A percentile compares a stretch with the other conserved stretches of the same genome.
Evolutionary conservation across 2,888 invertebrate genomes (phyloP).

Genomic region (Spodoptera picta): DNA sequence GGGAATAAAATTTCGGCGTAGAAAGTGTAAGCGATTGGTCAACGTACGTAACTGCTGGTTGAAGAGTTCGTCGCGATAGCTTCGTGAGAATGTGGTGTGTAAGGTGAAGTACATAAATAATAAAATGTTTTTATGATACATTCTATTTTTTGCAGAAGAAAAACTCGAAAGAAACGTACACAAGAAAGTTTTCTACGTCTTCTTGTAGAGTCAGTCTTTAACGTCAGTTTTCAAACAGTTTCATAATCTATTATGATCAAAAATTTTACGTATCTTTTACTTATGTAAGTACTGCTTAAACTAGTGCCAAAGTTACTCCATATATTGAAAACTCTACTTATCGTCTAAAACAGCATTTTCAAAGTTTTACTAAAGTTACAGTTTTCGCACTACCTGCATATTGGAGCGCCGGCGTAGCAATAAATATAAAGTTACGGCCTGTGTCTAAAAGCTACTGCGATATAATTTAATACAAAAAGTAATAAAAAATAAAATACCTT

Average conservation of each 20-base stretch:
- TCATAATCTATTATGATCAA: no score
- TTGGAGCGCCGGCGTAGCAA: constrained; percentile 5
- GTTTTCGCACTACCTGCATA: constrained; percentile 35
- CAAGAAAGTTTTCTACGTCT: no score
- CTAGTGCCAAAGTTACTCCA: background rate
- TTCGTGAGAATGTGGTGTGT: background rate
- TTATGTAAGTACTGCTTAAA: constrained; percentile 7
- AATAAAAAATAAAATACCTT: constrained; percentile 77
- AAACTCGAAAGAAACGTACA: no score
- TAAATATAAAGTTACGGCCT: constrained; percentile 20
- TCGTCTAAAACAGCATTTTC: constrained; percentile 4
- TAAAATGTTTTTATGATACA: no score
- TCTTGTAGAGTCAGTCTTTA: no score
- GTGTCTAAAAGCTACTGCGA: constrained; percentile 8
- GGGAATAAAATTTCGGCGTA: constrained; percentile 62
- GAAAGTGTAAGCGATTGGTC: constrained; percentile 46
- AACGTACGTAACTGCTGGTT: constrained; percentile 11
- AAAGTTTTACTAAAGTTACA: constrained; percentile 12
- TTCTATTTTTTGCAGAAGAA: no score
- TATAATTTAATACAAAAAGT: constrained; percentile 46
- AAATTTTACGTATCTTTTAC: background rate
- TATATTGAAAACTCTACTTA: no score
- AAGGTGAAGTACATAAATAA: no score
- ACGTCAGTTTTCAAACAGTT: no score
- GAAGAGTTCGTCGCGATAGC: constrained; percentile 26